Evolutionary conservation across 2,888 invertebrate species (phyloP), one percentile per base, ranked within the genome.

Genomic region (Trichopoda pennipes): DNA sequence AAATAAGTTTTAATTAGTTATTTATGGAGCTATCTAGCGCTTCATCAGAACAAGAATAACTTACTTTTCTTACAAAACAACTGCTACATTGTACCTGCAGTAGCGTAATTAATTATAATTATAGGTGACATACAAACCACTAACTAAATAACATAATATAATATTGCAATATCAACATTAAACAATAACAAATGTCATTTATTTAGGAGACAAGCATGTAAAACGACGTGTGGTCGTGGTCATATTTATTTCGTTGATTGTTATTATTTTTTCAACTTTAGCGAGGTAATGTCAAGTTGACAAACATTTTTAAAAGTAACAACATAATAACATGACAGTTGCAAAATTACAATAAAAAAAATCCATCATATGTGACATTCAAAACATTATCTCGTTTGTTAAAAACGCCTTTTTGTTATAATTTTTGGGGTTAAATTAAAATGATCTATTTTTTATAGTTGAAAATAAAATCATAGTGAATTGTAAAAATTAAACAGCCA

Each of bases 301-400:
- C 70, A 82, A 70, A 66, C 58, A 19, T 53, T 76, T 68, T 51
- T 60, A 68, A 51, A 47, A 66, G 17, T 28, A 53, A 49, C 51
- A 35, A 8, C 2, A 12, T 38, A 49, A 49, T 19, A 17, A 19
- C 8, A 49, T 28, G 28, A 28, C 28, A 4, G 28, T 4, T 28
- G 12, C 10, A 44, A 44, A 44, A 44, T 44, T 14, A n/a, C 3
- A 44, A 44, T 2, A 49, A 19, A 3, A n/a, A n/a, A 17, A 49
- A 49, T 17, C 8, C 86, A 86, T 87, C 85, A 88, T 88, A 86
- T 88, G 85, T 21, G 64, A 60, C 66, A 75, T 80, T 80, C 56
- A 72, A 76, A 68, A 47, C 55, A 77, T 16, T 64, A 64, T 51
- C 12, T 58, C 12, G 3, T 38, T 49, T 42, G 58, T 42, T 38